Evolutionary conservation across 2,797 vertebrate genomes (phyloP).

Genomic region (Neomorphus geoffroyi): DNA sequence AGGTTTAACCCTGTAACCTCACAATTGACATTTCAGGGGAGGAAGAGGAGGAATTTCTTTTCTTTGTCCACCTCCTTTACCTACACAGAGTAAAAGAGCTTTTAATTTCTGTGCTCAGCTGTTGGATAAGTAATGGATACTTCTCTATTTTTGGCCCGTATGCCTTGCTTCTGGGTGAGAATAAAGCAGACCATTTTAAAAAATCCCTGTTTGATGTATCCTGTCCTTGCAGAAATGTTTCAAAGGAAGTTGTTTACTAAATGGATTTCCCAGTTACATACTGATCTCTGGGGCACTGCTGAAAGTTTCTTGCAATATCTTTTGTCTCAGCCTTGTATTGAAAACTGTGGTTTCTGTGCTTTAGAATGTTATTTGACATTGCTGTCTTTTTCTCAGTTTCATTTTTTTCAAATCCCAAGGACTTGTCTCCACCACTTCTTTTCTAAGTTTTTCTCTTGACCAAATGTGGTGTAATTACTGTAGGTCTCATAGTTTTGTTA

Average conservation of each 20-base stretch:
- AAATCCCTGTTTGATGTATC: neutral
- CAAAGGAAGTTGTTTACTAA: conserved; percentile 7
- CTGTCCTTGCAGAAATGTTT: neutral
- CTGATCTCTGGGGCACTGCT: neutral
- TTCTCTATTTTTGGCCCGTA: neutral
- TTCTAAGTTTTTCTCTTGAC: neutral
- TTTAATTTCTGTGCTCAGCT: neutral
- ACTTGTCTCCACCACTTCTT: neutral
- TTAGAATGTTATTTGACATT: neutral
- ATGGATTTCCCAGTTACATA: neutral
- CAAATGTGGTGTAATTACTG: neutral
- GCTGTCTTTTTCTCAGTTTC: neutral
- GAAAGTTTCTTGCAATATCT: neutral
- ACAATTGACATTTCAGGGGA: neutral
- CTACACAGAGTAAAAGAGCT: neutral
- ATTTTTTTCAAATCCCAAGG: neutral
- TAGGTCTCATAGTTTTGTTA: neutral
- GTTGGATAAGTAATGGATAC: neutral
- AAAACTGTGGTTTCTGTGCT: neutral
- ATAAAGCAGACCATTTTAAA: neutral
- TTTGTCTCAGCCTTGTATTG: neutral
- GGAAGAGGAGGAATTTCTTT: neutral
- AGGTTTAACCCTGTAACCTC: neutral
- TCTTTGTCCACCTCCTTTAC: neutral
- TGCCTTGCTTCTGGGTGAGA: neutral